A percentile compares a stretch with the other conserved stretches of the same genome.
These are phyloP conservation scores for Sparidentex hasta DNA, from an alignment of 2,797 vertebrate genomes.

Conservation along the genomic window DNA sequence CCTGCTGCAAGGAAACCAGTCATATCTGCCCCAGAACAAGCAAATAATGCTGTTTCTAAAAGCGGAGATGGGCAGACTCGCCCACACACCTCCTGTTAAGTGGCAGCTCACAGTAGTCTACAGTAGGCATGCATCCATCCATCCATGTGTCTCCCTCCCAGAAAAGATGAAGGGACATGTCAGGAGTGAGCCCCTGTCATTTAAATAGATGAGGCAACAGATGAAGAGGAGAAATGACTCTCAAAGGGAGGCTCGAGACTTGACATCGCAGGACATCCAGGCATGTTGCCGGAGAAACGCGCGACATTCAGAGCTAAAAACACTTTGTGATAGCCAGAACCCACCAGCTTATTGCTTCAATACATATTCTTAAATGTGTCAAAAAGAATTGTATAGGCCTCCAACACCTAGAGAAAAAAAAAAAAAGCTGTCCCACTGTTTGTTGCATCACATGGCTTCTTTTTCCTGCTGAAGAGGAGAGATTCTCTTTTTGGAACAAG, in stretches of 20 bases:
- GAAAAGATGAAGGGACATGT: constrained; percentile 71
- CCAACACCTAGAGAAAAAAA: neutral
- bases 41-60: constrained; percentile 84
- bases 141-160: constrained; percentile 67
- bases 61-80: constrained; percentile 80
- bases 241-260: constrained; percentile 64
- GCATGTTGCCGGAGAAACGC: constrained; percentile 51
- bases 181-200: constrained; percentile 66
- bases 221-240: constrained; percentile 70
- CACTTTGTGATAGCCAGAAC: constrained; percentile 30
- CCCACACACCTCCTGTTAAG: constrained; percentile 85
- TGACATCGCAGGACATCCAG: constrained; percentile 63
- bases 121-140: constrained; percentile 70
- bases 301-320: constrained; percentile 47
- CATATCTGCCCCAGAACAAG: constrained; percentile 82
- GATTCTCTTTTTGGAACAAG: constrained; percentile 7
- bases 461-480: constrained; percentile 35
- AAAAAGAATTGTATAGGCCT: constrained; percentile 6
- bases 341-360: constrained; percentile 22
- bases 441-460: constrained; percentile 34
- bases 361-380: constrained; percentile 34
- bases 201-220: constrained; percentile 75
- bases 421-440: constrained; percentile 16
- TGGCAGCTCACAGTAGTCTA: constrained; percentile 73
- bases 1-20: constrained; percentile 79